phyloP scores from a whole-genome alignment of 1,140 invertebrate genomes.

The Pogonus chalceus region DNA sequence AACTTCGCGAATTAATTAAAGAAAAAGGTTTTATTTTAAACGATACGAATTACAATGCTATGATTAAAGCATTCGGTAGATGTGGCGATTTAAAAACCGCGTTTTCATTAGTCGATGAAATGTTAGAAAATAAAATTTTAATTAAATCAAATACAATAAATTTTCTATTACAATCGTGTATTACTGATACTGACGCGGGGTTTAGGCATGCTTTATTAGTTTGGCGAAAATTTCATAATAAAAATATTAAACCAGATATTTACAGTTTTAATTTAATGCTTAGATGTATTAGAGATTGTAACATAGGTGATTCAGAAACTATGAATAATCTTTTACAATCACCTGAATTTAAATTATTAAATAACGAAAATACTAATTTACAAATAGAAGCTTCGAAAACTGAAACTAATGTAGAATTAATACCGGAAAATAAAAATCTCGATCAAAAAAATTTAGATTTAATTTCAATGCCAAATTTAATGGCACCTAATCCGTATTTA shows the following conservation, averaged over 20 bases:
- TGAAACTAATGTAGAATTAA: neutral
- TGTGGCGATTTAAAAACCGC: conserved; percentile 66
- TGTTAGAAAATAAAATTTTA: conserved; percentile 53
- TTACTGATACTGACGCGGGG: conserved; percentile 64
- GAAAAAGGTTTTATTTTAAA: conserved; percentile 60
- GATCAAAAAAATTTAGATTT: neutral
- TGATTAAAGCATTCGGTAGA: conserved; percentile 84
- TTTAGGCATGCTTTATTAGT: conserved; percentile 68
- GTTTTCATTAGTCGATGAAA: conserved; percentile 76
- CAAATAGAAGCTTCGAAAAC: neutral
- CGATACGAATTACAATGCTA: conserved; percentile 68
- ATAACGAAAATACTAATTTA: conserved; percentile 20
- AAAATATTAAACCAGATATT: conserved; percentile 54
- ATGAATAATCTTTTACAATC: conserved; percentile 36
- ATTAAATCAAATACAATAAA: conserved; percentile 61
- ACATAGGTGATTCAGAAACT: conserved; percentile 54
- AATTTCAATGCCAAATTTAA: conserved; percentile 41
- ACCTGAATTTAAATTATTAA: neutral
- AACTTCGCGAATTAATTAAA: conserved; percentile 55
- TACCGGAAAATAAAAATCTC: neutral
- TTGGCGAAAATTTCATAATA: conserved; percentile 70
- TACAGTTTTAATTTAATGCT: conserved; percentile 75
- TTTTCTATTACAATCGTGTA: conserved; percentile 73
- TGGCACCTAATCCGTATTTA: conserved; percentile 43
- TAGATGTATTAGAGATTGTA: conserved; percentile 65